Conservation (phyloP, 2,113 vertebrate genomes). For the Mixornis gularis region DNA sequence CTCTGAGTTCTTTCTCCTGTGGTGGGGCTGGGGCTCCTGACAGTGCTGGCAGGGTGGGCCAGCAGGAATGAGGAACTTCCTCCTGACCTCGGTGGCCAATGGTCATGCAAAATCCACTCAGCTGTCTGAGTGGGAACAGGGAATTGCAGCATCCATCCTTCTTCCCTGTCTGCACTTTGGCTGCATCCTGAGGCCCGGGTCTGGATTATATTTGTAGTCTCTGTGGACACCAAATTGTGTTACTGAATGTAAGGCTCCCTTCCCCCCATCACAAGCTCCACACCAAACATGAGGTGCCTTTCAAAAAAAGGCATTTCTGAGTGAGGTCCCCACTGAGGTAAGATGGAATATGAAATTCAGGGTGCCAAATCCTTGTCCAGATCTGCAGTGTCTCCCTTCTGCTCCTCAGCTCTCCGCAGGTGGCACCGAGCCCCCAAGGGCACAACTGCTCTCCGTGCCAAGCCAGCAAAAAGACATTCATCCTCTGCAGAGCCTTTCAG, state of each 20-base stretch:
- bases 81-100: background rate
- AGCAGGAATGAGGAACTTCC: fast-evolving
- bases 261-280: background rate
- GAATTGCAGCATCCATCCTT: background rate
- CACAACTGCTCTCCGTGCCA: background rate
- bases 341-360: background rate
- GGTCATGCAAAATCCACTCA: background rate
- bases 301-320: background rate
- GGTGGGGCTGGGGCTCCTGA: fast-evolving
- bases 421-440: background rate
- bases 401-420: background rate
- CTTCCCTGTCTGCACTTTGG: background rate
- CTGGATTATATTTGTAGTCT: background rate
- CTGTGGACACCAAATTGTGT: background rate
- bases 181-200: background rate
- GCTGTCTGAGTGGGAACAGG: background rate
- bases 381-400: background rate
- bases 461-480: background rate
- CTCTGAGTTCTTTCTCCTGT: background rate
- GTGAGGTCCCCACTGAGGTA: background rate
- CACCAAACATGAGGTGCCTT: background rate
- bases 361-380: background rate
- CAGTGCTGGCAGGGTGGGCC: fast-evolving
- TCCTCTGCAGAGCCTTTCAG: background rate
- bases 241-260: background rate